Evolutionary conservation across 2,797 vertebrate species (phyloP).

Genomic region (Pseudotriccus pelzelni): DNA sequence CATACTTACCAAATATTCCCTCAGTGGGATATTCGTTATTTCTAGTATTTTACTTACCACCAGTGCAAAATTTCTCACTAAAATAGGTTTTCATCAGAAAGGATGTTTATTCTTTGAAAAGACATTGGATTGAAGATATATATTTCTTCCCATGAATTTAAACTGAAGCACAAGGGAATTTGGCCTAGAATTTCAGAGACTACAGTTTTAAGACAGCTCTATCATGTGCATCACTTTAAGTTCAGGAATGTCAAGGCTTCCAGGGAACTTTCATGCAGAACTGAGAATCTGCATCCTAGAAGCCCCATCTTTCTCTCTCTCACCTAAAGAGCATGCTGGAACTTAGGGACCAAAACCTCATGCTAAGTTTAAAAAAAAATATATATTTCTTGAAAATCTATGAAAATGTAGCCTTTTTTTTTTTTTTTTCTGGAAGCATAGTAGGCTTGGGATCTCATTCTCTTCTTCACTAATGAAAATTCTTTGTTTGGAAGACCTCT

Average conservation of each 20-base stretch:
- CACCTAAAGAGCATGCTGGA: not conserved
- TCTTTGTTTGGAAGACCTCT: not conserved
- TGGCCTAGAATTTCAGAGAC: not conserved
- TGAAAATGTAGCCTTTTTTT: not conserved
- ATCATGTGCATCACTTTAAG: not conserved
- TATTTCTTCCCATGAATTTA: not conserved
- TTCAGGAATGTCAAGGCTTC: not conserved
- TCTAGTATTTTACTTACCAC: slow-evolving; percentile 36
- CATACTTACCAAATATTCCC: slow-evolving; percentile 56
- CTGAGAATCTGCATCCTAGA: not conserved
- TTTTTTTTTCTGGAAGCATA: rapidly evolving
- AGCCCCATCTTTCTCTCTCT: not conserved
- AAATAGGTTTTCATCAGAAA: not conserved
- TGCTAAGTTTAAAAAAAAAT: not conserved
- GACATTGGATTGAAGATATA: not conserved
- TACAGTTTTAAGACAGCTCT: not conserved
- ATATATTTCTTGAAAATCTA: not conserved
- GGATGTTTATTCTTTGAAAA: not conserved
- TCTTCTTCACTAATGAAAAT: not conserved
- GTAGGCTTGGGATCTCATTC: not conserved
- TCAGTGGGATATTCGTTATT: not conserved
- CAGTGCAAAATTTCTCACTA: not conserved
- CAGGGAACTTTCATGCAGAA: not conserved
- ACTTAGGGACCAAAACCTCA: not conserved
- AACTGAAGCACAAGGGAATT: not conserved